Base-by-base conservation (phyloP, 2,113 vertebrate genomes). In the Chloebia gouldiae region DNA sequence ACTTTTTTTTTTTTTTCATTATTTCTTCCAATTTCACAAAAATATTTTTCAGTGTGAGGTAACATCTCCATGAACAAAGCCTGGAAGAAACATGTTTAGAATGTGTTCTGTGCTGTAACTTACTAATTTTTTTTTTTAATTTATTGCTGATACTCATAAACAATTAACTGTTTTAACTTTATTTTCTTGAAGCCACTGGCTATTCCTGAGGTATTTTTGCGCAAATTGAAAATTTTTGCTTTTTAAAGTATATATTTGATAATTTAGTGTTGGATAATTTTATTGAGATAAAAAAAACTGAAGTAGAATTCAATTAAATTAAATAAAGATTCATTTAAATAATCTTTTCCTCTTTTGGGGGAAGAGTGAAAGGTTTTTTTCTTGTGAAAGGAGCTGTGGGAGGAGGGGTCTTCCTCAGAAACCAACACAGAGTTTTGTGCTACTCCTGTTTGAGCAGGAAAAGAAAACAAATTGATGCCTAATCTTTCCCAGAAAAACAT, bases 401-500 rank as follows among this genome's bases (percentile, higher is more conserved):
- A 65, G 65, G n/a, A 70, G n/a, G 10, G 19, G 13, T 18, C 54
- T 92, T 92, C 37, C 66, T 95, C 84, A 86, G 76, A 92, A 92
- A 39, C 21, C 15, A 28, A 37, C 39, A 25, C 15, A 0, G 18
- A 72, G 44, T 39, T 88, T 89, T 95, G 50, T 77, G 23, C 75
- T 86, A 4, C 79, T 91, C 57, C 81, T 69, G 16, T 61, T 95
- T 81, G 59, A 86, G 45, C 49, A 59, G 78, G 77, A 84, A 70
- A 82, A 78, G 45, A 92, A 88, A 86, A 70, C 61, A 88, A 73
- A 93, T 78, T 68, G 59, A 53, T 3, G 15, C 42, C 30, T 79
- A 86, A 86, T 93, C n/a, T 88, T 93, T 92, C 70, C 90, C 81
- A 83, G 80, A 47, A 93, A 89, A 76, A 40, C 60, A 68, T 3